Evolutionary conservation across 2,113 vertebrate genomes (phyloP).

Genomic region (Laterallus jamaicensis): DNA sequence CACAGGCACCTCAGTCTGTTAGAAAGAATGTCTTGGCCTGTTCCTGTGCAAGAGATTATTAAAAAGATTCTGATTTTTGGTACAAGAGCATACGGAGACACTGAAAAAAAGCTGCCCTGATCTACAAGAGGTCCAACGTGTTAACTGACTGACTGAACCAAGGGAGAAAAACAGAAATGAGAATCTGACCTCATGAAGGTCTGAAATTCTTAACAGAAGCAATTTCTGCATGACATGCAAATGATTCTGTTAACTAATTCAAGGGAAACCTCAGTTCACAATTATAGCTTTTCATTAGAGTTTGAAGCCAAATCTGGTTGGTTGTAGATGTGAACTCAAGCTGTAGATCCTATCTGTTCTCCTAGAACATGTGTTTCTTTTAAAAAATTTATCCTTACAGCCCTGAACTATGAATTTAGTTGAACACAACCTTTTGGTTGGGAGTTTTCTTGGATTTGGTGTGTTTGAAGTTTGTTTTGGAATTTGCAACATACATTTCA

Average conservation of each 20-base stretch:
- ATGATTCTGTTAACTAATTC: not conserved
- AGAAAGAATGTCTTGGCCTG: not conserved
- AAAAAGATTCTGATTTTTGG: not conserved
- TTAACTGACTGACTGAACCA: not conserved
- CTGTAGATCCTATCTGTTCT: not conserved
- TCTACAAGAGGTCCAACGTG: not conserved
- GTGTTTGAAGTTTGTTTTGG: not conserved
- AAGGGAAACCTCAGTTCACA: not conserved
- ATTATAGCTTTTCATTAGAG: not conserved
- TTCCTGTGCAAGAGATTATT: not conserved
- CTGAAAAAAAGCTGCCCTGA: not conserved
- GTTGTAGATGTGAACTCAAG: not conserved
- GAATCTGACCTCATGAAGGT: not conserved
- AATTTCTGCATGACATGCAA: not conserved
- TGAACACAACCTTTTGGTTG: not conserved
- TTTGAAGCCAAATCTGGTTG: not conserved
- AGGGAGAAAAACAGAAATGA: accelerated
- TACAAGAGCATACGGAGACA: not conserved
- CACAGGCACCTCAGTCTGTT: not conserved
- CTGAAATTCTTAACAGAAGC: not conserved
- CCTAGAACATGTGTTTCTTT: not conserved
- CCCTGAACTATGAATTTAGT: not conserved
- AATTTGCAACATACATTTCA: not conserved
- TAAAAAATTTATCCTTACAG: not conserved
- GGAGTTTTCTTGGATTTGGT: not conserved